Conservation (phyloP, 2,113 vertebrate genomes). For the Mola mola region DNA sequence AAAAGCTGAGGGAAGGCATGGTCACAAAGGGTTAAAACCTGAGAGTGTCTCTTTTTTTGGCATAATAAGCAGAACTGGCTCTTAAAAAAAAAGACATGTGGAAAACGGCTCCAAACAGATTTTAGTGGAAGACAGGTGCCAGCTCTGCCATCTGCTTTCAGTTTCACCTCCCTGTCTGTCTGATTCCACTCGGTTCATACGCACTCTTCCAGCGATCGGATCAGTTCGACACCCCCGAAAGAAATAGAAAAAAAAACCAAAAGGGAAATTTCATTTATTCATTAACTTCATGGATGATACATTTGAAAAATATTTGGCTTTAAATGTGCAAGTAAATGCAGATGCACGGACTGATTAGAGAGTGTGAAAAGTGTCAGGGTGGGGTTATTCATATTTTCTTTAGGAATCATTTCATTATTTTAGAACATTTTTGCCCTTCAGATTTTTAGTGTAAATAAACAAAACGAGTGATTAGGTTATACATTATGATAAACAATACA, state of each 20-base stretch:
- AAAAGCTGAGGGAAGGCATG: conserved; percentile 59
- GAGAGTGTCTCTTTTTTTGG: conserved; percentile 75
- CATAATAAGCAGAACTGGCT: conserved; percentile 61
- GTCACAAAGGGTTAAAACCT: conserved; percentile 82
- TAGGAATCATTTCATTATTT: too few species aligned
- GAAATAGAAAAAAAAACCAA: conserved; percentile 35
- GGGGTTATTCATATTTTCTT: too few species aligned
- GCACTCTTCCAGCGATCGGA: conserved; percentile 61
- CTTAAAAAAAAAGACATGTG: conserved; percentile 80
- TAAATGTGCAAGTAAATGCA: conserved; percentile 9
- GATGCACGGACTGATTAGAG: not conserved
- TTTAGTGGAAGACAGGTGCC: conserved; percentile 82
- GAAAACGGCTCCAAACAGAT: conserved; percentile 85
- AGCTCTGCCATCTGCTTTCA: conserved; percentile 85
- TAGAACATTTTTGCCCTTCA: too few species aligned
- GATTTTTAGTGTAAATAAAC: too few species aligned
- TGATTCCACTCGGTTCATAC: conserved; percentile 59
- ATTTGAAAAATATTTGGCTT: conserved; percentile 24
- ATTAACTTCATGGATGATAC: conserved; percentile 27
- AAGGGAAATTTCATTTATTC: conserved; percentile 13
- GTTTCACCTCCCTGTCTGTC: conserved; percentile 77
- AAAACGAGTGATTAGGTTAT: too few species aligned
- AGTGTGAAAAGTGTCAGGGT: not conserved
- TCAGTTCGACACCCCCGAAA: conserved; percentile 31
- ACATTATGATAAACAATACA: too few species aligned